phyloP scores from a whole-genome alignment of 2,888 invertebrate species.

The Euclidia mi region DNA sequence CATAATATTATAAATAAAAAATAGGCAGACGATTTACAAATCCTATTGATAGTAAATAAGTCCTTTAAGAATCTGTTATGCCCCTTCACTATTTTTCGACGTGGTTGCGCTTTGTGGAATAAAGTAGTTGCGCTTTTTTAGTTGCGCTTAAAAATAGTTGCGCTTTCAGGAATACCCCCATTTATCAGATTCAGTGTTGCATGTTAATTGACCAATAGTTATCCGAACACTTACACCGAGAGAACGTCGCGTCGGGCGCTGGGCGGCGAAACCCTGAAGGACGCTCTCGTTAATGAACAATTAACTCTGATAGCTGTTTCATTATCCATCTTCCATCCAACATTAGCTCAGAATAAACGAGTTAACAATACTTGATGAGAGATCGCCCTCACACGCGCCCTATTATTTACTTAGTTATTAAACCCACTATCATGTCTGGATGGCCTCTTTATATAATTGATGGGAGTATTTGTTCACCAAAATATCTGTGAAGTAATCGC shows the following conservation, averaged over 20 bases:
- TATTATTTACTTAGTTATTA: slow-evolving; percentile 16
- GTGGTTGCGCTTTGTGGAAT: no score
- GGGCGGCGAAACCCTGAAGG: slow-evolving; percentile 19
- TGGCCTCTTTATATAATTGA: slow-evolving; percentile 10
- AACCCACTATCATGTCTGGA: slow-evolving; percentile 7
- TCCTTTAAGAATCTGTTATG: no score
- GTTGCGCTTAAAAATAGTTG: no score
- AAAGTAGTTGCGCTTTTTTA: no score
- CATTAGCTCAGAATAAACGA: slow-evolving; percentile 41
- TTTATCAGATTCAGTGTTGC: no score
- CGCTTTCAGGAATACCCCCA: no score
- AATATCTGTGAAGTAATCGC: background rate
- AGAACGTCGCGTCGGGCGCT: no score
- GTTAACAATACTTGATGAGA: slow-evolving; percentile 32
- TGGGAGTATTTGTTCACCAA: slow-evolving; percentile 1
- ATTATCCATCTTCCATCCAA: slow-evolving; percentile 36
- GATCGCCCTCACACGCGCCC: slow-evolving; percentile 7
- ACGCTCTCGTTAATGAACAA: slow-evolving; percentile 34
- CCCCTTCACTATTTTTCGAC: no score
- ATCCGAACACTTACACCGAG: slow-evolving; percentile 1
- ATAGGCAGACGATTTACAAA: no score
- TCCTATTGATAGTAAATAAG: no score
- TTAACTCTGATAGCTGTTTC: slow-evolving; percentile 37
- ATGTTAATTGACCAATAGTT: background rate
- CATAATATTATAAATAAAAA: no score